Evolutionary conservation across 2,113 vertebrate genomes (phyloP).

Genomic region (Passer domesticus): DNA sequence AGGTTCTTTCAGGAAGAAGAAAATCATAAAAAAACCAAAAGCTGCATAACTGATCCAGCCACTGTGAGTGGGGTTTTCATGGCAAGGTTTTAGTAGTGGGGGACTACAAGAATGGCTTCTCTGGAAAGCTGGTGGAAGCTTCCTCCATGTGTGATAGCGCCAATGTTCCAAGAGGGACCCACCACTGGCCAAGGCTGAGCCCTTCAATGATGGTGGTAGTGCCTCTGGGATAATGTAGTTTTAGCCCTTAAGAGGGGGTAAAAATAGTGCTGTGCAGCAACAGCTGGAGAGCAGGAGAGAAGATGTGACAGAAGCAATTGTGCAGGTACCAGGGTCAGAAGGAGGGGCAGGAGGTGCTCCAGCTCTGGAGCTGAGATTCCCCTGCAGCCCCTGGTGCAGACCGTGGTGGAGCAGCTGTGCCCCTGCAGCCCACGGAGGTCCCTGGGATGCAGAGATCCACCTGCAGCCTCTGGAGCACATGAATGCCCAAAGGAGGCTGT

Average conservation of each 20-base stretch:
- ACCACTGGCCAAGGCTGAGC: not conserved
- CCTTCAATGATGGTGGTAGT: not conserved
- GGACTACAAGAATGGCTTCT: not conserved
- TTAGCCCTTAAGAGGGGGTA: not conserved
- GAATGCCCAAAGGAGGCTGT: not conserved
- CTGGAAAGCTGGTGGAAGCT: not conserved
- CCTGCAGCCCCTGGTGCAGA: not conserved
- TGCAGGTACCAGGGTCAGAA: not conserved
- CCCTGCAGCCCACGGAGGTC: not conserved
- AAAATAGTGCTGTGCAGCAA: not conserved
- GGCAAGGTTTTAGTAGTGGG: not conserved
- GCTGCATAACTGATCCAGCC: not conserved
- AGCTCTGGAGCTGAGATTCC: not conserved
- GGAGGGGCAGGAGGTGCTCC: not conserved
- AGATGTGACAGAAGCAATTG: not conserved
- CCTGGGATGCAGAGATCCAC: not conserved
- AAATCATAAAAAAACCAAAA: not conserved
- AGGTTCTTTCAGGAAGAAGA: not conserved
- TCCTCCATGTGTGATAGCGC: fast-evolving
- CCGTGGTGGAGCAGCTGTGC: not conserved
- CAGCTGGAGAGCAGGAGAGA: not conserved
- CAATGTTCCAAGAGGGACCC: not conserved
- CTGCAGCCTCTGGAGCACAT: not conserved
- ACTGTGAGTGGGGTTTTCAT: not conserved
- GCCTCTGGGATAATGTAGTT: not conserved